Evolutionary conservation across 1,140 invertebrate genomes (phyloP), one percentile per base, ranked within the genome.

Genomic region (Gryllus bimaculatus): DNA sequence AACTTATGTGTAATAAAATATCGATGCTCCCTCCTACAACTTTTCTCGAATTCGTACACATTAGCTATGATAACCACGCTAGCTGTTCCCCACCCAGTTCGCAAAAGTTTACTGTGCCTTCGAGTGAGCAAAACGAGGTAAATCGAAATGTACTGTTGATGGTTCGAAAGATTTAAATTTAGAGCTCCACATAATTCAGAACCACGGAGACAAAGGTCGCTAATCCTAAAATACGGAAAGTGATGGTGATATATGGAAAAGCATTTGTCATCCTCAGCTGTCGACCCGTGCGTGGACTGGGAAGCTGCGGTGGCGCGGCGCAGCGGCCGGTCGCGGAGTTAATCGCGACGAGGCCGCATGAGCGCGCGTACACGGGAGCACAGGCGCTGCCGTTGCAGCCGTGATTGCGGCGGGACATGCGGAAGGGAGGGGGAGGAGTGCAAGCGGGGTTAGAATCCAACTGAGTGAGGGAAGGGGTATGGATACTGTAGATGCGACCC

Each of bases 221-320:
- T 66, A 66, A 66, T 66, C 54, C 54, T 66, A 66, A 66, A 66
- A 66, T 66, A 66, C 54, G 54, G 54, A 66, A 66, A 66, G 54
- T 66, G 54, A 66, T 66, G 54, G 54, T 13, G 54, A 66, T 66
- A 66, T 66, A 66, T 66, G 54, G 54, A 66, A 66, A 66, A 66
- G 54, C 54, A 66, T 66, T 66, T 66, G 54, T 66, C 54, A 66
- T 66, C 54, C 54, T 66, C 54, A 66, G 18, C 54, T 66, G 54
- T 66, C 54, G 54, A 18, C 54, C 10, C 10, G 54, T 2, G 10
- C 10, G 54, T 66, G 54, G 54, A 39, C 26, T 39, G 26, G 26
- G 26, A 39, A 39, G 26, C 54, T 10, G 54, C 10, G 54, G 54
- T 66, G 18, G 54, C 54, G 54, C 54, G 7, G 54, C 10, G 18